Evolutionary conservation across 2,797 vertebrate genomes (phyloP).

Genomic region (Microchirus variegatus): DNA sequence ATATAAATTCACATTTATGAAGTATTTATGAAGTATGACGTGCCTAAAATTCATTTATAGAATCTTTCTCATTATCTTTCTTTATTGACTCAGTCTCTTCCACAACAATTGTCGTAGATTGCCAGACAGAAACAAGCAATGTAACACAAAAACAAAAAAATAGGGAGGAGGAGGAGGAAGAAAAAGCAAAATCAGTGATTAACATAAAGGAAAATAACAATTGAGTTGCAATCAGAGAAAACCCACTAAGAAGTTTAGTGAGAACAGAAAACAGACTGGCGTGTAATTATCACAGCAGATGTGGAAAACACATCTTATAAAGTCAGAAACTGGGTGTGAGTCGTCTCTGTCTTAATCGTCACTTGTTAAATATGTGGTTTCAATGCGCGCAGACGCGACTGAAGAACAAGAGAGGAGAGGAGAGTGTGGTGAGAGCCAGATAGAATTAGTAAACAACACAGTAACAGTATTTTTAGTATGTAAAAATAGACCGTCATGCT

Average conservation of each 20-base stretch:
- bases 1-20: no score
- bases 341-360: slow-evolving; percentile 30
- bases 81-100: no score
- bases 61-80: no score
- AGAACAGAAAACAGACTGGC: slow-evolving; percentile 15
- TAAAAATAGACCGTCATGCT: slow-evolving; percentile 60
- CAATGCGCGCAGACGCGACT: slow-evolving; percentile 18
- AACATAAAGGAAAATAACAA: slow-evolving; percentile 7
- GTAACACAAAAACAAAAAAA: neutral
- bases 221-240: slow-evolving; percentile 6
- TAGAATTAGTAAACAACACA: slow-evolving; percentile 48
- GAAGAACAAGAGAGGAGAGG: slow-evolving; percentile 27
- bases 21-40: no score
- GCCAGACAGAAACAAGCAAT: no score
- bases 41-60: no score
- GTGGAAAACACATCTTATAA: slow-evolving; percentile 35
- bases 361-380: slow-evolving; percentile 49
- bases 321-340: slow-evolving; percentile 46
- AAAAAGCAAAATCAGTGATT: neutral
- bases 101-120: no score
- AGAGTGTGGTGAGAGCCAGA: slow-evolving; percentile 27
- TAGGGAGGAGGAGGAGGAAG: neutral
- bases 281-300: slow-evolving; percentile 43
- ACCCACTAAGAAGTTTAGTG: slow-evolving; percentile 2
- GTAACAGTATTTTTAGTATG: slow-evolving; percentile 43